phyloP scores from a whole-genome alignment of 2,113 vertebrate species.

The Phalacrocorax brasilianus region DNA sequence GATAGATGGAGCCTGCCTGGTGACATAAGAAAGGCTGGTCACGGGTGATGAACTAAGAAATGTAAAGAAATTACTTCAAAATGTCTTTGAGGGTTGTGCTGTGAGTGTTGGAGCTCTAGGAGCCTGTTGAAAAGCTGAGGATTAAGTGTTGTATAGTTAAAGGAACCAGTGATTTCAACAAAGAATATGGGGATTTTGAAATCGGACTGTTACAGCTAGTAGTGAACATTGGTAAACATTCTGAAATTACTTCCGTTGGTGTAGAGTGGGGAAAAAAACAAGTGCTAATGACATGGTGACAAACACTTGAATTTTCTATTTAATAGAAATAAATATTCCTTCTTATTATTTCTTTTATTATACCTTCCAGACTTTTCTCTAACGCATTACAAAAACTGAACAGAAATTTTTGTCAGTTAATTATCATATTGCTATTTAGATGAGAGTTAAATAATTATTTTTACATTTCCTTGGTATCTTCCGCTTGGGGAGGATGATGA shows the following conservation, averaged over 20 bases:
- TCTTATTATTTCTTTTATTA: not conserved
- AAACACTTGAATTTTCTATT: not conserved
- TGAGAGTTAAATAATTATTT: not conserved
- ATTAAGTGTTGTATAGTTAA: not conserved
- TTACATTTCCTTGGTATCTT: not conserved
- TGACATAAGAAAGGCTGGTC: not conserved
- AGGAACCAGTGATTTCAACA: conserved; percentile 22
- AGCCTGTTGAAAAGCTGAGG: not conserved
- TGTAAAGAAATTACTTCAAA: not conserved
- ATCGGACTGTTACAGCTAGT: not conserved
- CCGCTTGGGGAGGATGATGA: not conserved
- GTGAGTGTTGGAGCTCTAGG: not conserved
- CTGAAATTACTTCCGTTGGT: not conserved
- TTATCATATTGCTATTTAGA: not conserved
- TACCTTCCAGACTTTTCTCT: not conserved
- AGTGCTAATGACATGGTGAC: not conserved
- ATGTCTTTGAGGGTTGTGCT: not conserved
- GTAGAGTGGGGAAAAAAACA: not conserved
- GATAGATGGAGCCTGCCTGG: not conserved
- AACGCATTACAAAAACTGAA: not conserved
- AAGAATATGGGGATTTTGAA: not conserved
- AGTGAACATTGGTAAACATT: not conserved
- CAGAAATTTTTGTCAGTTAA: not conserved
- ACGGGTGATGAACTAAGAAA: not conserved
- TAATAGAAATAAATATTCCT: too few species aligned